Evolutionary conservation across 2,113 vertebrate species (phyloP).

Genomic region (Aix galericulata): DNA sequence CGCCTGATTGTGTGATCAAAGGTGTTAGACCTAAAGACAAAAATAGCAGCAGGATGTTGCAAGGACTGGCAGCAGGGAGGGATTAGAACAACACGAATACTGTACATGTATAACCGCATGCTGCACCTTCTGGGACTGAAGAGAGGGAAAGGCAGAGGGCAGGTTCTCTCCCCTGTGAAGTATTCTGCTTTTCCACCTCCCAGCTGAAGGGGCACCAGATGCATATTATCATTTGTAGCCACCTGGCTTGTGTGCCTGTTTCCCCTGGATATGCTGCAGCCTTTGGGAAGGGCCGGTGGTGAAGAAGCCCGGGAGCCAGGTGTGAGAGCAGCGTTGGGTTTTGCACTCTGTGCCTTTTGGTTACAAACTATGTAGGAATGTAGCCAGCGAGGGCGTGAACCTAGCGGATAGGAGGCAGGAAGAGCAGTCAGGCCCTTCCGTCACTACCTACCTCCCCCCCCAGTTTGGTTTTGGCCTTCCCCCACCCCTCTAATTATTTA

Average conservation of each 20-base stretch:
- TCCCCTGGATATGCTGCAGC: not conserved
- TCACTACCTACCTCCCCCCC: not conserved
- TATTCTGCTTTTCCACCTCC: not conserved
- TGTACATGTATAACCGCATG: fast-evolving
- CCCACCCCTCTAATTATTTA: conserved; percentile 42
- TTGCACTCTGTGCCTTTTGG: not conserved
- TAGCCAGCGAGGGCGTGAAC: conserved; percentile 34
- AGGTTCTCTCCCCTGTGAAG: fast-evolving
- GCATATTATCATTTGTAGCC: not conserved
- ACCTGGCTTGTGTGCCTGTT: fast-evolving
- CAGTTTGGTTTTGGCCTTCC: conserved; percentile 2
- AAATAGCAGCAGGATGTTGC: not conserved
- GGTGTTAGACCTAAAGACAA: fast-evolving
- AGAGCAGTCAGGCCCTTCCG: not conserved
- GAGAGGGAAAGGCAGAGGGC: fast-evolving
- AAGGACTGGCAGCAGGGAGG: fast-evolving
- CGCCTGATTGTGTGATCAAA: not conserved
- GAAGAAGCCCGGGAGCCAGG: not conserved
- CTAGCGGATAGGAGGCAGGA: conserved; percentile 19
- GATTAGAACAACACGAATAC: not conserved
- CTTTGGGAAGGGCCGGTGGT: not conserved
- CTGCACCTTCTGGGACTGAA: fast-evolving
- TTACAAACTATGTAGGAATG: conserved; percentile 9
- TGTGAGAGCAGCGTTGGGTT: fast-evolving
- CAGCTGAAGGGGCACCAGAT: fast-evolving